phyloP scores from a whole-genome alignment of 2,888 invertebrate species.

The Sphinx pinastri region DNA sequence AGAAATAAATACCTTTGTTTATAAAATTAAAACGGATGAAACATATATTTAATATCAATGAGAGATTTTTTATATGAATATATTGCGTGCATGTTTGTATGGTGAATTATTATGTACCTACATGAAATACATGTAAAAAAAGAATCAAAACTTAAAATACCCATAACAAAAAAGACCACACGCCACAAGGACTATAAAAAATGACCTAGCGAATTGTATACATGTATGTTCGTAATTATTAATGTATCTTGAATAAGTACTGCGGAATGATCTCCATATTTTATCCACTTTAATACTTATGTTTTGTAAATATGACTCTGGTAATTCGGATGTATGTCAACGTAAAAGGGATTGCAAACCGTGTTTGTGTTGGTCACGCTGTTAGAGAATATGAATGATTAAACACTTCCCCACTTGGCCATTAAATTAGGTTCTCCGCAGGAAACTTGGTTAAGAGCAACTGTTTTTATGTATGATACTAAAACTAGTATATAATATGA shows the following conservation, averaged over 20 bases:
- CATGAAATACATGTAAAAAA: background rate
- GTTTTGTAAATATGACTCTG: constrained; percentile 19
- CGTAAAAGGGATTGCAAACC: constrained; percentile 29
- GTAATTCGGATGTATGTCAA: constrained; percentile 20
- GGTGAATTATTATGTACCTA: background rate
- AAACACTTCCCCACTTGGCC: constrained; percentile 29
- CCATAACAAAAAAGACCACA: background rate
- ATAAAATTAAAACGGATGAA: no score
- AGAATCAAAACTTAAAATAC: constrained; percentile 1
- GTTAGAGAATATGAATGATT: constrained; percentile 36
- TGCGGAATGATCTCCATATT: constrained; percentile 6
- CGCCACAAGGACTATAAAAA: background rate
- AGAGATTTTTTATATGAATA: background rate
- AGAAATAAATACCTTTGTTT: no score
- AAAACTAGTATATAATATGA: background rate
- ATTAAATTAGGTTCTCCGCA: constrained; percentile 7
- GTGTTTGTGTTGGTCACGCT: constrained; percentile 30
- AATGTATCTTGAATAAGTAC: constrained; percentile 2
- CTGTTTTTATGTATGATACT: background rate
- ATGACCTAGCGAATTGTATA: background rate
- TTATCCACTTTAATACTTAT: constrained; percentile 20
- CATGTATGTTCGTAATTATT: background rate
- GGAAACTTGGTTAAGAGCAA: background rate
- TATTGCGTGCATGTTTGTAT: background rate
- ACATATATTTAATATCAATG: no score